Percentiles rank a stretch among this genome's conserved stretches.
These are phyloP conservation scores for Maniola jurtina DNA, from an alignment of 1,140 invertebrate species.

Conservation along the genomic window DNA sequence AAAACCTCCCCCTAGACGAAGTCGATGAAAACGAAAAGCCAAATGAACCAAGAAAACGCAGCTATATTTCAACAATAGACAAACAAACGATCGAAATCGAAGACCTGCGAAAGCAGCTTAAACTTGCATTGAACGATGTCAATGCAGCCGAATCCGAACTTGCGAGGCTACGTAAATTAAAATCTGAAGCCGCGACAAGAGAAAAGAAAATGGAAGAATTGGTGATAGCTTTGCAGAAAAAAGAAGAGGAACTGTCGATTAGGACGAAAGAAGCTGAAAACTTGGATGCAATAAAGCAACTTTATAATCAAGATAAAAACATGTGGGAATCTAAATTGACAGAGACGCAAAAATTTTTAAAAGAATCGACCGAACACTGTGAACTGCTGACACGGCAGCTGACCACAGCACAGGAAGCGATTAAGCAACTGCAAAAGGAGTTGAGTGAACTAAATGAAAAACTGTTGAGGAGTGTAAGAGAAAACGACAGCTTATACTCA, in stretches of 20 bases:
- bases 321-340: slow-evolving; percentile 82
- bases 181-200: slow-evolving; percentile 80
- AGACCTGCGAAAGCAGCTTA: slow-evolving; percentile 80
- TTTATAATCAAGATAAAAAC: slow-evolving; percentile 82
- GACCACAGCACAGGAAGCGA: slow-evolving; percentile 80
- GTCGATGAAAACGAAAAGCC: slow-evolving; percentile 74
- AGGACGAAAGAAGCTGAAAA: slow-evolving; percentile 85
- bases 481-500: slow-evolving; percentile 86
- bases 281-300: slow-evolving; percentile 81
- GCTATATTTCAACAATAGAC: slow-evolving; percentile 80
- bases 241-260: slow-evolving; percentile 84
- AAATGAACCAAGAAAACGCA: slow-evolving; percentile 72
- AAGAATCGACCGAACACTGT: slow-evolving; percentile 82
- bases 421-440: slow-evolving; percentile 80
- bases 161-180: slow-evolving; percentile 83
- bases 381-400: slow-evolving; percentile 82
- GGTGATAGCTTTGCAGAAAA: slow-evolving; percentile 83
- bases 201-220: slow-evolving; percentile 88
- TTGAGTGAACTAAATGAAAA: slow-evolving; percentile 79
- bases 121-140: slow-evolving; percentile 67
- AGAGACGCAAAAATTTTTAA: slow-evolving; percentile 81
- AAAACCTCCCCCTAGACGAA: slow-evolving; percentile 54
- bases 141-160: slow-evolving; percentile 83
- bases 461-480: slow-evolving; percentile 84
- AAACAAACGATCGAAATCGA: slow-evolving; percentile 85